Conservation (phyloP, 2,113 vertebrate species). For the Vanacampus margaritifer region DNA sequence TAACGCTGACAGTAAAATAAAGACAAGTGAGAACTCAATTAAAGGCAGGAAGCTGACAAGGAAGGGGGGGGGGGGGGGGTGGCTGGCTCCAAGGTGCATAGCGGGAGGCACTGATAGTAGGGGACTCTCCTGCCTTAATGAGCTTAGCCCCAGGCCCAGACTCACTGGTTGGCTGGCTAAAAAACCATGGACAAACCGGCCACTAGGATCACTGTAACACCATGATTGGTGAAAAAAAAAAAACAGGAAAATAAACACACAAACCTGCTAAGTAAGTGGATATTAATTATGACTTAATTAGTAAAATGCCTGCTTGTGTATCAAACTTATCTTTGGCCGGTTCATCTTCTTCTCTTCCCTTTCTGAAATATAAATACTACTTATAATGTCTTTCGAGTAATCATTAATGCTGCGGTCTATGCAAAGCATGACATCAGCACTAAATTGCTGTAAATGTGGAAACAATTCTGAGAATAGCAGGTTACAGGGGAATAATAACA, state of each 20-base stretch:
- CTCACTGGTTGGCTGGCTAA: conserved; percentile 57
- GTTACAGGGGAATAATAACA: conserved; percentile 45
- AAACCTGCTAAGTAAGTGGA: conserved; percentile 31
- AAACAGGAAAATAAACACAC: conserved; percentile 9
- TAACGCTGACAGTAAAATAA: conserved; percentile 83
- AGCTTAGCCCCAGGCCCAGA: conserved; percentile 66
- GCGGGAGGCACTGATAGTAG: conserved; percentile 44
- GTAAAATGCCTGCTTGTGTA: conserved; percentile 9
- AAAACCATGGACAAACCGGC: conserved; percentile 41
- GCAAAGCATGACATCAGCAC: conserved; percentile 53
- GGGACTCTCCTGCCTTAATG: conserved; percentile 70
- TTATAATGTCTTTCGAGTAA: conserved; percentile 43
- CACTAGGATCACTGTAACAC: conserved; percentile 37
- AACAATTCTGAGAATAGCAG: conserved; percentile 37
- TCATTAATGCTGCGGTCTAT: conserved; percentile 34
- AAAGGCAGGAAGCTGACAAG: conserved; percentile 83
- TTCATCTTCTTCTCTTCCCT: conserved; percentile 25
- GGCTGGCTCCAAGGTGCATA: conserved; percentile 57
- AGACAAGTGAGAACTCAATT: conserved; percentile 83
- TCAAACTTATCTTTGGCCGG: not conserved
- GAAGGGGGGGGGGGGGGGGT: conserved; percentile 77
- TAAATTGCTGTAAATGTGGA: conserved; percentile 47
- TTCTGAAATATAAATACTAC: conserved; percentile 33
- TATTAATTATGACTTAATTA: conserved; percentile 29
- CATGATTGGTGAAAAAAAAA: not conserved